Conservation (phyloP, 1,140 invertebrate species). For the Drosophila neocordata region DNA sequence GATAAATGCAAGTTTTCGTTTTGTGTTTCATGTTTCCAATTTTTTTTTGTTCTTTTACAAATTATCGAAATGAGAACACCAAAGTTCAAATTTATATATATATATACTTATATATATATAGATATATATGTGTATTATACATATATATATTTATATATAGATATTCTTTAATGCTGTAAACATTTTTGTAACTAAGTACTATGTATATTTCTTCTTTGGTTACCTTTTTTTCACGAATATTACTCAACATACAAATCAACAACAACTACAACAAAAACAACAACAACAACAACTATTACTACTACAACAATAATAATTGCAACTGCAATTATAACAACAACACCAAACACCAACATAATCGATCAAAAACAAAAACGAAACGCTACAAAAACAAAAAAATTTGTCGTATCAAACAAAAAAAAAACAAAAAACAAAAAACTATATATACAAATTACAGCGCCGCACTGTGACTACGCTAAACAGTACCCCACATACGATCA, state of each 20-base stretch:
- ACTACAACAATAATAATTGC: slow-evolving; percentile 8
- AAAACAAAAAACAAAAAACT: slow-evolving; percentile 51
- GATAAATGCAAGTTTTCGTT: slow-evolving; percentile 32
- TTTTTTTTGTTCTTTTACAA: slow-evolving; percentile 21
- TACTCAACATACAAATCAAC: slow-evolving; percentile 25
- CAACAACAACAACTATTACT: background rate
- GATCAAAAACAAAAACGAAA: slow-evolving; percentile 42
- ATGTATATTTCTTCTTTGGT: slow-evolving; percentile 66
- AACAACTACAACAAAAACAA: background rate
- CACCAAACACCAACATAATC: slow-evolving; percentile 38
- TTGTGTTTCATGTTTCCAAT: slow-evolving; percentile 33
- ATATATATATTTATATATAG: slow-evolving; percentile 26
- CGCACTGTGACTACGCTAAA: slow-evolving; percentile 83
- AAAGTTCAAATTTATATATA: background rate
- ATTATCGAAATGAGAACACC: background rate
- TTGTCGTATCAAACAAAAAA: slow-evolving; percentile 50
- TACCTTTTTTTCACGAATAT: slow-evolving; percentile 67
- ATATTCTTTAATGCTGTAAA: slow-evolving; percentile 60
- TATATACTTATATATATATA: slow-evolving; percentile 22
- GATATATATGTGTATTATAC: slow-evolving; percentile 2
- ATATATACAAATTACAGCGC: slow-evolving; percentile 79
- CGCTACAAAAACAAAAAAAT: slow-evolving; percentile 46
- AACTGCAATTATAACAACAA: slow-evolving; percentile 30
- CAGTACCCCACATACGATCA: slow-evolving; percentile 83
- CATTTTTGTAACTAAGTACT: slow-evolving; percentile 61